Conservation (phyloP, 2,888 invertebrate species). For the Pollenia amentaria region DNA sequence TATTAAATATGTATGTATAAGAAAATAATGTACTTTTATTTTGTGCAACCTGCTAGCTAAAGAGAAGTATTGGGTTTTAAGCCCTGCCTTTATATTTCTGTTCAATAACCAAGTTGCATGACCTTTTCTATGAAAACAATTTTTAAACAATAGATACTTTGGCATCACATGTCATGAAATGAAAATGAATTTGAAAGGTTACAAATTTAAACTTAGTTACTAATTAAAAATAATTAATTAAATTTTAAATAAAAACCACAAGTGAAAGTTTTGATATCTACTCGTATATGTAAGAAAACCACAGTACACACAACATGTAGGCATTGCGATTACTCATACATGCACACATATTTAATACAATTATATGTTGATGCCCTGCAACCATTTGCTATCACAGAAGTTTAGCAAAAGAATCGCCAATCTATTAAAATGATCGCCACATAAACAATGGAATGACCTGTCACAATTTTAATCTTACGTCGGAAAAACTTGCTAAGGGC, state of each 20-base stretch:
- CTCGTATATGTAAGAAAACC: slow-evolving; percentile 14
- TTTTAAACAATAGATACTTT: not conserved
- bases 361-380: too few species aligned
- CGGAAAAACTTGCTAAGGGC: too few species aligned
- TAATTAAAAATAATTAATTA: slow-evolving; percentile 66
- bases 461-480: too few species aligned
- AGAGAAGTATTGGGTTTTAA: too few species aligned
- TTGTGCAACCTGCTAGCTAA: not conserved
- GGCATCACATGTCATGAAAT: not conserved
- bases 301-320: slow-evolving; percentile 24
- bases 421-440: too few species aligned
- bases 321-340: not conserved
- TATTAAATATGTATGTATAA: not conserved
- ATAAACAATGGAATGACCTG: too few species aligned
- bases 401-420: too few species aligned
- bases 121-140: slow-evolving; percentile 13
- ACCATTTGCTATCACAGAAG: too few species aligned
- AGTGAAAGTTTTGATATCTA: slow-evolving; percentile 37
- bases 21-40: not conserved
- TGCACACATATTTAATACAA: too few species aligned
- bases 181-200: slow-evolving; percentile 52
- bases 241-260: slow-evolving; percentile 45
- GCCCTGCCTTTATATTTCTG: too few species aligned
- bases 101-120: slow-evolving; percentile 5
- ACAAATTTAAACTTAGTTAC: slow-evolving; percentile 47